phyloP scores from a whole-genome alignment of 2,888 invertebrate species.

The Athalia rosae region DNA sequence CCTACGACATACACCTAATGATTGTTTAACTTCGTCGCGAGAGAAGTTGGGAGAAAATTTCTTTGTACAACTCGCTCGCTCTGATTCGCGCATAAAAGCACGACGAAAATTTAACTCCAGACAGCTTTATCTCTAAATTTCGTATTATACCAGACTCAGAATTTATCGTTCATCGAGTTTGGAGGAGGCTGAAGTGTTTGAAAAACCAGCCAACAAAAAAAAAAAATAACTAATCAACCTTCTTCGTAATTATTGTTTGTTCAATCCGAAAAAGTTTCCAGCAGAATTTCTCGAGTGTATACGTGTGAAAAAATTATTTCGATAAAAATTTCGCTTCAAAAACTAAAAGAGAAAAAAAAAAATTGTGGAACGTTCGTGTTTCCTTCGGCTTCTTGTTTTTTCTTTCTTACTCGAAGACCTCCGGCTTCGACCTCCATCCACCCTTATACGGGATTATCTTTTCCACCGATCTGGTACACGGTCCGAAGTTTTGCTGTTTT shows the following conservation, averaged over 20 bases:
- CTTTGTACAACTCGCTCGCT: not conserved
- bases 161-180: slow-evolving; percentile 28
- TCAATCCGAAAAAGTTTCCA: not conserved
- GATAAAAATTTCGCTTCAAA: too few relatives aligned
- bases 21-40: slow-evolving; percentile 28
- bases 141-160: not conserved
- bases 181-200: not conserved
- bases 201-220: too few relatives aligned
- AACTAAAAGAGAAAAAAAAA: too few relatives aligned
- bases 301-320: not conserved
- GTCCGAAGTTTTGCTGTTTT: too few relatives aligned
- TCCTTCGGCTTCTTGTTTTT: too few relatives aligned
- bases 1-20: slow-evolving; percentile 26
- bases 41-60: slow-evolving; percentile 29
- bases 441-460: too few relatives aligned
- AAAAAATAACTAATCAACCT: not conserved
- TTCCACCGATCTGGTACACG: too few relatives aligned
- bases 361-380: too few relatives aligned
- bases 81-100: too few relatives aligned
- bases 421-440: too few relatives aligned
- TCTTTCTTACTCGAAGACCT: too few relatives aligned
- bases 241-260: not conserved
- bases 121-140: slow-evolving; percentile 3
- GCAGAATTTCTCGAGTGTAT: not conserved
- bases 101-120: too few relatives aligned